Base-by-base conservation (phyloP, 2,113 vertebrate genomes). In the Dasypus novemcinctus region DNA sequence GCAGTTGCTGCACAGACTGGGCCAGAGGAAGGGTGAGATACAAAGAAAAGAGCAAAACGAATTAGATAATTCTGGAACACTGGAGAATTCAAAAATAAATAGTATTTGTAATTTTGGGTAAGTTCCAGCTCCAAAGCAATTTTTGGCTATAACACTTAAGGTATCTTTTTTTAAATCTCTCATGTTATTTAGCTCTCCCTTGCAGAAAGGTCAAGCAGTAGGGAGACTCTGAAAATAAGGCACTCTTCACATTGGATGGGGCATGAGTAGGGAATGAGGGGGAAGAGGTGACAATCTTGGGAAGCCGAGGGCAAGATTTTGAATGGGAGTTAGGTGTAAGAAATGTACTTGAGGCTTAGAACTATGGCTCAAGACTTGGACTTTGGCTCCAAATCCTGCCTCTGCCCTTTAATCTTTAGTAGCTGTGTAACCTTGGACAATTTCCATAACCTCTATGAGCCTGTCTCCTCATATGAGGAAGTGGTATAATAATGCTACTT, bases 61-160 rank as follows among this genome's bases (percentile, higher is more conserved):
- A 64, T 83, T 86, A 61, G 23, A 92, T 31, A 82, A 82, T 33
- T 91, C 17, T 86, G n/a, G 14, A 81, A 83, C 49, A 74, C 1
- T 41, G 15, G 49, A 89, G 64, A 87, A 64, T 79, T 82, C 41
- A 90, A 46, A 95, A 95, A 80, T 96, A 90, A 82, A 18, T 92
- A 80, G 52, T 0, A 1, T n/a, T 43, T 90, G 59, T 87, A 13
- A 8, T 33, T 25, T 20, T 92, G 52, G 31, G n/a, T 87, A 66
- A 89, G 10, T 79, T 23, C 15, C 7, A 83, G 0, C 13, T 95
- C 38, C 63, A 91, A 43, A 88, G 21, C 18, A 92, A 46, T 46
- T 81, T 91, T 89, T 89, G 14, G 64, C 7, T 15, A 82, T 74
- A 93, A 12, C 8, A 79, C 59, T 94, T 31, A 90, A 90, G 84